These are phyloP conservation scores for Tetragonula carbonaria DNA, from an alignment of 2,888 invertebrate genomes.

Conservation along the genomic window DNA sequence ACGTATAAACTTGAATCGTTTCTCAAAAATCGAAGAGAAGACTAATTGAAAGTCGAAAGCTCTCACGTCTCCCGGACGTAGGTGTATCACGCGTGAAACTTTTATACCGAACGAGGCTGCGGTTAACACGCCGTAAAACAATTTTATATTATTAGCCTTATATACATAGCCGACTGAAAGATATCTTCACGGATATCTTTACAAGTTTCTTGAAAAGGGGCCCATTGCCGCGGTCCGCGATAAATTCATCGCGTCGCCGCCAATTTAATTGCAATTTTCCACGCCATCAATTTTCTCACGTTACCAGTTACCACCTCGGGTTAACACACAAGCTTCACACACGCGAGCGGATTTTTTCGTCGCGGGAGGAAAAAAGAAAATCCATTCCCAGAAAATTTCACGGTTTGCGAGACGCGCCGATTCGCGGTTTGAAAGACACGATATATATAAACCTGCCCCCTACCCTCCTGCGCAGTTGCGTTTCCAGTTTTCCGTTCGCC, in stretches of 20 bases:
- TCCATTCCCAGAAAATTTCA: slow-evolving; percentile 30
- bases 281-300: slow-evolving; percentile 27
- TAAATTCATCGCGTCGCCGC: slow-evolving; percentile 15
- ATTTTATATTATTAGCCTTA: not conserved
- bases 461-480: not conserved
- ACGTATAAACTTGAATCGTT: too few relatives aligned
- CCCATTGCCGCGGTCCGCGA: too few relatives aligned
- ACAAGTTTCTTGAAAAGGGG: not conserved
- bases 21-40: too few relatives aligned
- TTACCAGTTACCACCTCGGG: not conserved
- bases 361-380: too few relatives aligned
- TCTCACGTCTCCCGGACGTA: too few relatives aligned
- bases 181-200: not conserved
- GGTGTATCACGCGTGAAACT: too few relatives aligned
- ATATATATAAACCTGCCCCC: not conserved
- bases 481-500: not conserved
- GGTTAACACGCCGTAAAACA: not conserved
- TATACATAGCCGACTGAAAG: not conserved
- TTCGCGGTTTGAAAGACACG: slow-evolving; percentile 12
- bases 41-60: too few relatives aligned
- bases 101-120: too few relatives aligned
- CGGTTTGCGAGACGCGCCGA: not conserved
- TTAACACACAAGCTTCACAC: not conserved
- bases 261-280: slow-evolving; percentile 41
- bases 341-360: not conserved